Conservation (phyloP, 2,888 invertebrate genomes). For the Chesias legatella region DNA sequence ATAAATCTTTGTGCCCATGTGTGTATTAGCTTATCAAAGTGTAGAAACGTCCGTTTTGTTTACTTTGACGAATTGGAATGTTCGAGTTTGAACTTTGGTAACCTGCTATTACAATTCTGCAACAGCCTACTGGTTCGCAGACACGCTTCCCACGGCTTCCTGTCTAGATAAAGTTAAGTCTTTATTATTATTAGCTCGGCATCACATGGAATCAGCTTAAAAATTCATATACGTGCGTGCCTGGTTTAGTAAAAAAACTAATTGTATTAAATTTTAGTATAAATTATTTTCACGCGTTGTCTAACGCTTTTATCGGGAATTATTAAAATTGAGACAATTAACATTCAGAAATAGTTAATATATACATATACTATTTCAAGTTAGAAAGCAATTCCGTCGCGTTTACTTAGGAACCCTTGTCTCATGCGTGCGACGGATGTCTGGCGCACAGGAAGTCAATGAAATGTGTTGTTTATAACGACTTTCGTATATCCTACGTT, state of each 20-base stretch:
- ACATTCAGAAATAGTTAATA: too few relatives aligned
- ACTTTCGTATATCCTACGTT: slow-evolving; percentile 7
- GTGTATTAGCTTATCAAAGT: slow-evolving; percentile 24
- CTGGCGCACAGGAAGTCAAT: slow-evolving; percentile 19
- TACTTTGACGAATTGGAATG: slow-evolving; percentile 11
- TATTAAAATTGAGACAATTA: too few relatives aligned
- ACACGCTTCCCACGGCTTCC: slow-evolving; percentile 42
- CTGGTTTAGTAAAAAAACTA: too few relatives aligned
- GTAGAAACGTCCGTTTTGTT: slow-evolving; percentile 14
- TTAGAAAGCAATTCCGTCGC: slow-evolving; percentile 9
- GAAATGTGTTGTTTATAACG: slow-evolving; percentile 15
- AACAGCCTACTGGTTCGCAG: slow-evolving; percentile 28
- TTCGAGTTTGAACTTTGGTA: neutral
- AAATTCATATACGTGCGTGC: too few relatives aligned
- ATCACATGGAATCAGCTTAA: too few relatives aligned
- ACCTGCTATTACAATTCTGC: too few relatives aligned
- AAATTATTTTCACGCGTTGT: too few relatives aligned
- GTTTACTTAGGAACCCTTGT: slow-evolving; percentile 14
- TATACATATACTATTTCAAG: too few relatives aligned
- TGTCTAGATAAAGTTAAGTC: too few relatives aligned
- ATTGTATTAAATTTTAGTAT: too few relatives aligned
- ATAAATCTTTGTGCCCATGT: slow-evolving; percentile 22
- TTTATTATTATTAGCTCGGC: too few relatives aligned
- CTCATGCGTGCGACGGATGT: slow-evolving; percentile 18
- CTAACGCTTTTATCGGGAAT: too few relatives aligned